These are phyloP conservation scores for Arrhamphus sclerolepis DNA, from an alignment of 2,797 vertebrate genomes.

Conservation along the genomic window DNA sequence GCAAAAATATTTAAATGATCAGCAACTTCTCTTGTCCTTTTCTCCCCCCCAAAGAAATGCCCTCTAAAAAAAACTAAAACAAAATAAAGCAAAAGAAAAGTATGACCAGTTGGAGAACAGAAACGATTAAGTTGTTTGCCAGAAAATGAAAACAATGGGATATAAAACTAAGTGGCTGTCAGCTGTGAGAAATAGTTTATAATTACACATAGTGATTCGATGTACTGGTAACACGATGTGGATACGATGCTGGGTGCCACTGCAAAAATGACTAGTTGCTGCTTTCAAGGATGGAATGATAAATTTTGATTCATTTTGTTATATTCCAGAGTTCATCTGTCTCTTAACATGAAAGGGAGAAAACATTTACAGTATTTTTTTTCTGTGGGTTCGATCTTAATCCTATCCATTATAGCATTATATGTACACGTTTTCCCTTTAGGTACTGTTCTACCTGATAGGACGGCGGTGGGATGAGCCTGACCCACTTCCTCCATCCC, in stretches of 20 bases:
- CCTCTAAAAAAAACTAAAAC: too few relatives aligned
- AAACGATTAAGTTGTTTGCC: not conserved
- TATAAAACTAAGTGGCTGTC: not conserved
- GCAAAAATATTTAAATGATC: too few relatives aligned
- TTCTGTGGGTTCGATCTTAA: too few relatives aligned
- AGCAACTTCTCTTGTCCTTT: too few relatives aligned
- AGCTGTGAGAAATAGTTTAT: not conserved
- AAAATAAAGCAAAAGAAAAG: not conserved
- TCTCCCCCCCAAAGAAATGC: too few relatives aligned
- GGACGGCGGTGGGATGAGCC: conserved; percentile 89
- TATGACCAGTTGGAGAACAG: not conserved
- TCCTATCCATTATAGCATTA: not conserved
- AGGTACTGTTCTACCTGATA: conserved; percentile 90
- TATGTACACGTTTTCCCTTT: conserved; percentile 20
- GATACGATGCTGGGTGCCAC: not conserved
- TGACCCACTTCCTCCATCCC: conserved; percentile 61
- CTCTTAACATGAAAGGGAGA: too few relatives aligned
- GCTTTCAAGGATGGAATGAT: too few relatives aligned
- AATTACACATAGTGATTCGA: not conserved
- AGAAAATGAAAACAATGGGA: not conserved
- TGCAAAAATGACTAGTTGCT: not conserved
- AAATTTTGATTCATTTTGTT: too few relatives aligned
- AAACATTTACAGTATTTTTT: too few relatives aligned
- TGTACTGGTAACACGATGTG: not conserved
- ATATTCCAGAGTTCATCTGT: too few relatives aligned